Evolutionary conservation across 2,797 vertebrate species (phyloP), one percentile per base, ranked within the genome.

Genomic region (Phoebastria nigripes): DNA sequence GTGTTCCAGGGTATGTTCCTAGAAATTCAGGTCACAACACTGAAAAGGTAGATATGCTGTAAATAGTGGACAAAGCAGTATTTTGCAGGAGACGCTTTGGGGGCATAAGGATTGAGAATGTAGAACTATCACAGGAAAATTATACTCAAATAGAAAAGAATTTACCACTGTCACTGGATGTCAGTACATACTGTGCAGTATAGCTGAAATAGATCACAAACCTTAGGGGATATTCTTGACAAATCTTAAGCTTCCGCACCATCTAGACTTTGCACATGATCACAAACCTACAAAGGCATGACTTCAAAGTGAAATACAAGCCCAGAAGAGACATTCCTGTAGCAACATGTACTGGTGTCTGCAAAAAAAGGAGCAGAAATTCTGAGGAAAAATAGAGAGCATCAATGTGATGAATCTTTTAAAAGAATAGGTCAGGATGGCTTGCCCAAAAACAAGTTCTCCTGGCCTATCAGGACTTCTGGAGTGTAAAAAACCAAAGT

Each of bases 271-370:
- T 0, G 0, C 79, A 58, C 65, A 65, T 83, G 91, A 94, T 92
- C 79, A 82, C 93, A 96, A 96, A 93, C 84, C 39, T 92, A 89
- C 84, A 86, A 93, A 96, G 56, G 37, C 56, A 84, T 86, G 59
- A 89, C 89, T 96, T 92, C 83, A 93, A 96, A 94, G 86, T 66
- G 90, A 96, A 94, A 94, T 78, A 94, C 39, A 95, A 89, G 52
- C 83, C 92, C 78, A 84, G 81, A 94, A 92, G 89, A 92, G 33
- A 93, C 93, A 94, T 84, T 94, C 37, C 47, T 80, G 70, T 54
- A 85, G 86, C 80, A 96, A 84, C 46, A 72, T 73, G 81, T 77
- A 81, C 55, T 77, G 31, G 25, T 42, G 31, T 41, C 81, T 79
- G 39, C 1, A 78, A 71, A 72, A 91, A 84, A 37, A 10, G 8